These are phyloP conservation scores for Synergus itoensis DNA, from an alignment of 2,888 invertebrate genomes.

Conservation along the genomic window DNA sequence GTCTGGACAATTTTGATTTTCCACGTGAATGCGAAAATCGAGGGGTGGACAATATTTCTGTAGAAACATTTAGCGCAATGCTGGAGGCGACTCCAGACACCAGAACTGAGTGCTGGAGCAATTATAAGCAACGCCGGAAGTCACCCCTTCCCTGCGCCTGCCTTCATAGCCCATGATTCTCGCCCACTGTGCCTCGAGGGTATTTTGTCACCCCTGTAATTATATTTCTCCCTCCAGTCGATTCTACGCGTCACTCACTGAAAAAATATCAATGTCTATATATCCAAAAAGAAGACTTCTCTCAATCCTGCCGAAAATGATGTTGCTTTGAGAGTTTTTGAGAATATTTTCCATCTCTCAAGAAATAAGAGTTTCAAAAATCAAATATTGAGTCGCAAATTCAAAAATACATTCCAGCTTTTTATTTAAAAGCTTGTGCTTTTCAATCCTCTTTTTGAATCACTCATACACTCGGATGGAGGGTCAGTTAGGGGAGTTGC, in stretches of 20 bases:
- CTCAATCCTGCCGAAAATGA: constrained; percentile 27
- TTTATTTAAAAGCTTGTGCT: not conserved
- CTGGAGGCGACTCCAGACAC: constrained; percentile 62
- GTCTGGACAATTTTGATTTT: not conserved
- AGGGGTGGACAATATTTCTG: constrained; percentile 59
- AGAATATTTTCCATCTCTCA: not conserved
- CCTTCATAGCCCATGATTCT: constrained; percentile 30
- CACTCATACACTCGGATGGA: constrained; percentile 15
- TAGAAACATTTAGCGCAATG: constrained; percentile 66
- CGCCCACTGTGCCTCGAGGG: constrained; percentile 46
- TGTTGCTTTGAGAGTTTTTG: not conserved
- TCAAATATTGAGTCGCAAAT: not conserved
- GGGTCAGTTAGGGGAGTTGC: constrained; percentile 22
- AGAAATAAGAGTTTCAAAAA: not conserved
- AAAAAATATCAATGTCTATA: constrained; percentile 65
- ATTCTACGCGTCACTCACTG: constrained; percentile 52
- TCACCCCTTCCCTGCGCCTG: constrained; percentile 62
- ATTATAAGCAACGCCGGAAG: constrained; percentile 66
- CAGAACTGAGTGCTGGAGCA: constrained; percentile 64
- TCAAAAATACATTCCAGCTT: not conserved
- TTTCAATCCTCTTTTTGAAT: not conserved
- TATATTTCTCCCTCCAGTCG: constrained; percentile 69
- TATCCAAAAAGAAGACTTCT: constrained; percentile 34
- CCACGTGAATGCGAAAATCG: not conserved
- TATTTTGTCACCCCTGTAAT: constrained; percentile 74